Percentiles rank a stretch among this genome's conserved stretches.
phyloP scores from a whole-genome alignment of 2,888 invertebrate species.

The Notocelia uddmanniana region DNA sequence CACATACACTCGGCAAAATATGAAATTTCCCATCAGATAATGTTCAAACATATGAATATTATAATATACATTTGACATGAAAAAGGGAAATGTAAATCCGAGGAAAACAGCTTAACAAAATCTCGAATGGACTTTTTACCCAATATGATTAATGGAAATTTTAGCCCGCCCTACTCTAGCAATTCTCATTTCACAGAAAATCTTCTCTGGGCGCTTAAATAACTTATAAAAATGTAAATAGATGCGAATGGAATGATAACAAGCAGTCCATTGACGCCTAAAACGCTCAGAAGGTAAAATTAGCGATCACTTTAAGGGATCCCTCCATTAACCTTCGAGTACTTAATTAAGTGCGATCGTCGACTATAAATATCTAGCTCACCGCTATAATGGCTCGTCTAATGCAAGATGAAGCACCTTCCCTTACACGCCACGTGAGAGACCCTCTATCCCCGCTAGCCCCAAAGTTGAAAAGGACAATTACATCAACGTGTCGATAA shows the following conservation, averaged over 20 bases:
- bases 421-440: not conserved
- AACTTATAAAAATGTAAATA: conserved; percentile 1
- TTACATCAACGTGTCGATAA: conserved; percentile 43
- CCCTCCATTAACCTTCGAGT: conserved; percentile 7
- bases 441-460: conserved; percentile 7
- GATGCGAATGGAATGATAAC: not conserved
- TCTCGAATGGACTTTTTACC: not conserved
- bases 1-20: too few species aligned
- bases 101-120: not conserved
- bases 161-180: not conserved
- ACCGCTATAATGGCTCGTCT: too few species aligned
- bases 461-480: conserved; percentile 38
- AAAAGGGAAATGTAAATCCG: conserved; percentile 4
- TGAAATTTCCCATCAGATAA: not conserved
- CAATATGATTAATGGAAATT: conserved; percentile 4
- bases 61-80: not conserved
- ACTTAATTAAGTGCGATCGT: not conserved
- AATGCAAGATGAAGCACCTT: conserved; percentile 4
- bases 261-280: not conserved
- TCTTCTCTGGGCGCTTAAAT: not conserved
- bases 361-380: not conserved
- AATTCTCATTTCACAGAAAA: conserved; percentile 27
- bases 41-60: not conserved
- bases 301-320: conserved; percentile 6
- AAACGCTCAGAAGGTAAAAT: not conserved